Evolutionary conservation across 2,797 vertebrate species (phyloP), one percentile per base, ranked within the genome.

Genomic region (Siniperca scherzeri): DNA sequence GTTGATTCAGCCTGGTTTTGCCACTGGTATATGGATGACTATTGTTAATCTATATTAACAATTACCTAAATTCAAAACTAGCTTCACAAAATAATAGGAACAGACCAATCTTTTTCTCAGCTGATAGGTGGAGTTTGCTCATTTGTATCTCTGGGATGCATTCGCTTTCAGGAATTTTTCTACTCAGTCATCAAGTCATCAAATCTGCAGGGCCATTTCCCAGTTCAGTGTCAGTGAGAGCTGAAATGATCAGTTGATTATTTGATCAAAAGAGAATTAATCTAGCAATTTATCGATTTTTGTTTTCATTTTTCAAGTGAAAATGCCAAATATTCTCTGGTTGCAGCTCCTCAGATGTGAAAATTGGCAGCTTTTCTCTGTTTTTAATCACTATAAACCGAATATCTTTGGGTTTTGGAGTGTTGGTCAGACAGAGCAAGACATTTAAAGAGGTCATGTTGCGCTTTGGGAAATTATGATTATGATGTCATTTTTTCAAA

Each of bases 81-180:
- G 9, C 33, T 27, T 61, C 5, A 55, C 22, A 53, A 16, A 70
- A 70, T 38, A 40, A 33, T 19, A 7, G 14, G 10, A 40, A 25
- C 55, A 21, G 27, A 17, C 57, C 4, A n/a, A n/a, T 50, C 16
- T 67, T 59, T 69, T 55, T 76, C 52, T 40, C 10, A 0, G 10
- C 53, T 66, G 48, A 38, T 69, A 48, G 57, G 57, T 44, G 12
- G 25, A 42, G 44, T 78, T 56, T 72, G 12, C 46, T 70, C 25
- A 17, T 81, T 61, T 50, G 30, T 77, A 71, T 48, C 42, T 22
- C 53, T 33, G 22, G 5, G 50, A 74, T 21, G 9, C 27, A 38
- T 74, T 83, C 19, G 16, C 14, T 44, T n/a, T 57, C 33, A 22
- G 21, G 53, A 53, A 46, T 66, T 57, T 70, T 78, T 78, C 46